A percentile compares a stretch with the other conserved stretches of the same genome.
These are phyloP conservation scores for Carcina quercana DNA, from an alignment of 2,888 invertebrate genomes.

Conservation along the genomic window DNA sequence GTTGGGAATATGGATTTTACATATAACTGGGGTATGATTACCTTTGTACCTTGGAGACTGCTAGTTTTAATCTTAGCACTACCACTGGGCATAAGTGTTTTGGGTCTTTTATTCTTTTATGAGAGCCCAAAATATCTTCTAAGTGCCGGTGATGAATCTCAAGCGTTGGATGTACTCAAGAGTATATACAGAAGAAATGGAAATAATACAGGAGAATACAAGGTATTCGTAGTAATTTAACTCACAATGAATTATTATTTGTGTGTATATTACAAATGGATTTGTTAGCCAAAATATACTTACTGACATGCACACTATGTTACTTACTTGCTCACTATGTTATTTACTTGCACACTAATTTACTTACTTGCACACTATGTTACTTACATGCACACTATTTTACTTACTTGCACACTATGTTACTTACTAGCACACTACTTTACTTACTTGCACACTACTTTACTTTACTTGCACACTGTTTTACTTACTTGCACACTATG, in stretches of 20 bases:
- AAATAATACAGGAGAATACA: background rate
- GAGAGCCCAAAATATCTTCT: conserved; percentile 83
- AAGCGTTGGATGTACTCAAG: conserved; percentile 72
- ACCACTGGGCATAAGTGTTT: conserved; percentile 71
- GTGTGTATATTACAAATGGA: background rate
- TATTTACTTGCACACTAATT: background rate
- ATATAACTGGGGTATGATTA: conserved; percentile 23
- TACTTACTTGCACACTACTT: background rate
- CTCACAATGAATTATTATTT: background rate
- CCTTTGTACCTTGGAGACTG: conserved; percentile 36
- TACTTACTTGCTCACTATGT: background rate
- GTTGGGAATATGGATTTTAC: conserved; percentile 24
- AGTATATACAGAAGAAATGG: conserved; percentile 73
- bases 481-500: background rate
- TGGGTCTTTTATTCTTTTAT: conserved; percentile 66
- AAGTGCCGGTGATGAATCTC: conserved; percentile 68
- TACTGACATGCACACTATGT: background rate
- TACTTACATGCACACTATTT: background rate
- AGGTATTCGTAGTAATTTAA: background rate
- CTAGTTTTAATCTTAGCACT: conserved; percentile 44
- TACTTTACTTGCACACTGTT: background rate
- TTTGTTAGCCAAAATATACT: background rate
- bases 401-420: background rate
- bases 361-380: background rate
- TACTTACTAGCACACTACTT: background rate